Evolutionary conservation across 1,140 invertebrate species (phyloP).

Genomic region (Pantala flavescens): DNA sequence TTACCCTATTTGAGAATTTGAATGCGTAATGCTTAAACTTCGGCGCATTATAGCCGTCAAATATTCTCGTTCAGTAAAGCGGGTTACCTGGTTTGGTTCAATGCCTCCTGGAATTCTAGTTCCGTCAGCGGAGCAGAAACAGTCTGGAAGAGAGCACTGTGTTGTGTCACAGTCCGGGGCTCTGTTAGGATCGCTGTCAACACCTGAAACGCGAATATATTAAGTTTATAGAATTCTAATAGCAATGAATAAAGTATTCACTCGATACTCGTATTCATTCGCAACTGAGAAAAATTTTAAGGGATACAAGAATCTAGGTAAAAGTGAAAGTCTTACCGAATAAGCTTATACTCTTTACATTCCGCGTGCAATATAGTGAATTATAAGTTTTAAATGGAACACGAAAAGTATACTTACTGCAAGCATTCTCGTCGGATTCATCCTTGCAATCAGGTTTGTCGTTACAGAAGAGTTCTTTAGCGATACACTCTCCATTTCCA

Average conservation of each 20-base stretch:
- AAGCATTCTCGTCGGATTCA: constrained; percentile 89
- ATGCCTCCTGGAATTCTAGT: constrained; percentile 76
- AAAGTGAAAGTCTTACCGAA: too few relatives aligned
- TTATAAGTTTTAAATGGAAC: too few relatives aligned
- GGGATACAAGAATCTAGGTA: too few relatives aligned
- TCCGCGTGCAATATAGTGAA: too few relatives aligned
- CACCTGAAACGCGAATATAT: constrained; percentile 45
- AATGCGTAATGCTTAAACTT: too few relatives aligned
- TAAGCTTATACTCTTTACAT: too few relatives aligned
- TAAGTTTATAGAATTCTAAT: background rate
- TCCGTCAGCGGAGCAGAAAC: constrained; percentile 87
- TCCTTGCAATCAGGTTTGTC: constrained; percentile 85
- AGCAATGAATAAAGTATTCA: too few relatives aligned
- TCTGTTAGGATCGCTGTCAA: constrained; percentile 78
- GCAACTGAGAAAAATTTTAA: too few relatives aligned
- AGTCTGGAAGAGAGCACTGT: constrained; percentile 80
- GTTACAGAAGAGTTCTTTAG: constrained; percentile 86
- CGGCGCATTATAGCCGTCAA: too few relatives aligned
- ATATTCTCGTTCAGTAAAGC: too few relatives aligned
- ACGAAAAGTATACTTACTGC: constrained; percentile 57
- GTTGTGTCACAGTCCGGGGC: constrained; percentile 80
- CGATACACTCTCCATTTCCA: constrained; percentile 79
- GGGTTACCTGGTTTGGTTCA: constrained; percentile 53
- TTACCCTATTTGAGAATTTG: too few relatives aligned
- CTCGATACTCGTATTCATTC: too few relatives aligned